A percentile compares a stretch with the other conserved stretches of the same genome.
Evolutionary conservation across 2,113 vertebrate species (phyloP).

Genomic region (Petromus typicus): DNA sequence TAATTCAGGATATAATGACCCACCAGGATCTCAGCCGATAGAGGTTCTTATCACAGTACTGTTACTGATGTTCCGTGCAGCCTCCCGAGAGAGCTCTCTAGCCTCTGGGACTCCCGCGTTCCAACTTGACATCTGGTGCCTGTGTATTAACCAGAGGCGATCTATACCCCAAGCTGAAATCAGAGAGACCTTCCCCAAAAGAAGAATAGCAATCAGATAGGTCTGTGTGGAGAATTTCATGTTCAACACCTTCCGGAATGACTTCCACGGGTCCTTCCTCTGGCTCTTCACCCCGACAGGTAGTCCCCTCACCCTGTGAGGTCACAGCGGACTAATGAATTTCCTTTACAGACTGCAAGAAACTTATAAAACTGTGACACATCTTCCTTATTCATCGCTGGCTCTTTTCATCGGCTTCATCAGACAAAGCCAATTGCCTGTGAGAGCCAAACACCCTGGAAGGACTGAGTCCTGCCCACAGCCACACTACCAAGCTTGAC

Average conservation of each 20-base stretch:
- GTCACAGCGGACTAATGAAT: background rate
- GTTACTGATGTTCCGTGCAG: background rate
- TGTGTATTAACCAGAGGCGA: background rate
- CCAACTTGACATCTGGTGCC: constrained; percentile 3
- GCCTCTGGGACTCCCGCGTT: background rate
- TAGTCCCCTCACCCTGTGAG: background rate
- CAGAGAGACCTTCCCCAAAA: background rate
- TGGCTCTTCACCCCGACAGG: background rate
- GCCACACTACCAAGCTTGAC: background rate
- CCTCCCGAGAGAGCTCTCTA: background rate
- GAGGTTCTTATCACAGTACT: constrained; percentile 49
- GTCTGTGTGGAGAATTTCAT: background rate
- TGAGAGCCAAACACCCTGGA: background rate
- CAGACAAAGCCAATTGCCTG: background rate
- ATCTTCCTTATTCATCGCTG: background rate
- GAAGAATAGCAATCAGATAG: background rate
- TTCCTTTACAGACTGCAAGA: background rate
- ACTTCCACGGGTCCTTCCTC: background rate
- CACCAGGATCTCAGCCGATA: constrained; percentile 53
- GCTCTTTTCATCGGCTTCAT: background rate
- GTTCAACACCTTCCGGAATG: background rate
- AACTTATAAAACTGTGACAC: background rate
- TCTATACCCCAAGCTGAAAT: background rate
- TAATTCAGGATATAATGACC: constrained; percentile 73
- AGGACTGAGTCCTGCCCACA: background rate